These are phyloP conservation scores for Pachyseris speciosa DNA, from an alignment of 64 coral and sea anemone genomes.

Conservation along the genomic window DNA sequence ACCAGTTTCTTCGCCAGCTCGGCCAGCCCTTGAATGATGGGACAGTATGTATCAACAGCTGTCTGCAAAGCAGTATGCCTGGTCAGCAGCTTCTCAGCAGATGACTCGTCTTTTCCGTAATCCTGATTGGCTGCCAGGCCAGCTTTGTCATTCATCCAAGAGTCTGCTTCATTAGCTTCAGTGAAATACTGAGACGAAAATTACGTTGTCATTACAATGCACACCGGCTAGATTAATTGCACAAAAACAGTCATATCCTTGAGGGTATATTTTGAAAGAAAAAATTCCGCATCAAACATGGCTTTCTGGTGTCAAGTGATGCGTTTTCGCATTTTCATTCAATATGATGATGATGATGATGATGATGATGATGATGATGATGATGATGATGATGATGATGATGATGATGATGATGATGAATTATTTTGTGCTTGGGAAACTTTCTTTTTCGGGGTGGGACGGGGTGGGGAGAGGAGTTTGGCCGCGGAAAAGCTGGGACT, in stretches of 20 bases:
- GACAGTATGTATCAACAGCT: slow-evolving; percentile 70
- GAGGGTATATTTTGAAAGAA: too few relatives aligned
- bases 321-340: too few relatives aligned
- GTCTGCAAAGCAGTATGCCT: slow-evolving; percentile 88
- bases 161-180: slow-evolving; percentile 94
- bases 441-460: too few relatives aligned
- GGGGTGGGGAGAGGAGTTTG: too few relatives aligned
- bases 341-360: too few relatives aligned
- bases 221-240: neutral
- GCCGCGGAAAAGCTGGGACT: too few relatives aligned
- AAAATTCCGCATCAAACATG: too few relatives aligned
- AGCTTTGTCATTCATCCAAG: slow-evolving; percentile 98
- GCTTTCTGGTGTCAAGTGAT: too few relatives aligned
- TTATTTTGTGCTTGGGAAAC: too few relatives aligned
- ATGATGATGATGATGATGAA: too few relatives aligned
- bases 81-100: slow-evolving; percentile 83
- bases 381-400: too few relatives aligned
- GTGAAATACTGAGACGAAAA: slow-evolving; percentile 73
- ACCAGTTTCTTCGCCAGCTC: slow-evolving; percentile 81
- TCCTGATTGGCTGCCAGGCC: slow-evolving; percentile 88
- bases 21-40: slow-evolving; percentile 62
- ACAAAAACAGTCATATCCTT: neutral
- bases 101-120: slow-evolving; percentile 90
- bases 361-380: too few relatives aligned
- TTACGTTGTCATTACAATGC: neutral